Evolutionary conservation across 1,140 invertebrate genomes (phyloP).

Genomic region (Carcinoscorpius rotundicauda): DNA sequence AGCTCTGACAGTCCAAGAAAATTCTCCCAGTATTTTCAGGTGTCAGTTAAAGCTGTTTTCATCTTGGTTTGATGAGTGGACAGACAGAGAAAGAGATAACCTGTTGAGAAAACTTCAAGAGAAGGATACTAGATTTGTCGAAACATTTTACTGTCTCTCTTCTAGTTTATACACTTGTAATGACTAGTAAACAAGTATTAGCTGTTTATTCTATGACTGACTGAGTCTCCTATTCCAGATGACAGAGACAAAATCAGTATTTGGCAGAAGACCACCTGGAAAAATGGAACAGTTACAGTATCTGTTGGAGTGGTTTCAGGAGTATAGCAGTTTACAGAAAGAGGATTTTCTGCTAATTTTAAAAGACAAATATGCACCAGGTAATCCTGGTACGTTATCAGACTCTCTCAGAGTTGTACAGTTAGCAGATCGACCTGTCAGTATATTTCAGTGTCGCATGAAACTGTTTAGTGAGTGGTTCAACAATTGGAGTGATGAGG

Average conservation of each 20-base stretch:
- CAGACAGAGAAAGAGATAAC: conserved; percentile 6
- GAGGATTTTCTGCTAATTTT: conserved; percentile 67
- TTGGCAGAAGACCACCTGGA: conserved; percentile 13
- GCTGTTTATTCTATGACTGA: no score
- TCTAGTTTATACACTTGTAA: no score
- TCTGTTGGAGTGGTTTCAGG: conserved; percentile 70
- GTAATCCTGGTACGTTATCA: conserved; percentile 10
- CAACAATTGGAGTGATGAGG: conserved; percentile 59
- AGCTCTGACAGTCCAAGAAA: background rate
- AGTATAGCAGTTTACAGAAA: conserved; percentile 75
- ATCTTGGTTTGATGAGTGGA: conserved; percentile 13
- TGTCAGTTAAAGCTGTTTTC: conserved; percentile 16
- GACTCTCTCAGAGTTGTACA: conserved; percentile 15
- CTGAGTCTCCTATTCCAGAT: no score
- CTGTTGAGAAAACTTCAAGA: conserved; percentile 11
- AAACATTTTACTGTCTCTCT: background rate
- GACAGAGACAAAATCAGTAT: no score
- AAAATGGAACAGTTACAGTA: conserved; percentile 48
- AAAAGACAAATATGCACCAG: conserved; percentile 37
- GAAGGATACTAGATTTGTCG: conserved; percentile 3
- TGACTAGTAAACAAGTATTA: no score
- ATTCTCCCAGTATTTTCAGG: conserved; percentile 9
- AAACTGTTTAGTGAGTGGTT: conserved; percentile 81
- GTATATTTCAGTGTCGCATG: conserved; percentile 73
- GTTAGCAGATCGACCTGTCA: conserved; percentile 50